These are phyloP conservation scores for Lithophane socia DNA, from an alignment of 2,888 invertebrate genomes.

Conservation along the genomic window DNA sequence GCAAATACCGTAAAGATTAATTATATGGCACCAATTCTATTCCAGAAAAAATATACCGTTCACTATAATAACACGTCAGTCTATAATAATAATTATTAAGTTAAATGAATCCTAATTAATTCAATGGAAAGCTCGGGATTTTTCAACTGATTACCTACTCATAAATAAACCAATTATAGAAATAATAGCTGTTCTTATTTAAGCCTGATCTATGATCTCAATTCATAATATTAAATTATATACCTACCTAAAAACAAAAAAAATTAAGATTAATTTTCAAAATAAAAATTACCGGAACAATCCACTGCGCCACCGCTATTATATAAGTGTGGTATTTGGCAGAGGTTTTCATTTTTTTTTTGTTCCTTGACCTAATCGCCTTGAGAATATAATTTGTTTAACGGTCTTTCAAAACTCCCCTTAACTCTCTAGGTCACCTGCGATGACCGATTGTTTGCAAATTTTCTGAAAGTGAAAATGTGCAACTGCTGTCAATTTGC, in stretches of 20 bases:
- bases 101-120: conserved; percentile 21
- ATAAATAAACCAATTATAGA: conserved; percentile 1
- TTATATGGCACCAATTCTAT: conserved; percentile 4
- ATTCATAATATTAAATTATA: not conserved
- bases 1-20: conserved; percentile 30
- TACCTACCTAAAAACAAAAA: too few relatives aligned
- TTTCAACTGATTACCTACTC: conserved; percentile 18
- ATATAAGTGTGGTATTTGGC: conserved; percentile 20
- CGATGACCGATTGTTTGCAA: conserved; percentile 15
- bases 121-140: conserved; percentile 17
- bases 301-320: not conserved
- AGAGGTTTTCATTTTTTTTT: conserved; percentile 8
- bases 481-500: conserved; percentile 7
- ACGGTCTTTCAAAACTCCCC: conserved; percentile 13
- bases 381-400: conserved; percentile 20
- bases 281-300: not conserved
- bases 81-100: not conserved
- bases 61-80: not conserved
- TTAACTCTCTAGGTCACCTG: conserved; percentile 33
- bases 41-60: conserved; percentile 34
- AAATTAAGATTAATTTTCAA: not conserved
- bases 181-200: conserved; percentile 11
- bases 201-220: not conserved
- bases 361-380: conserved; percentile 28
- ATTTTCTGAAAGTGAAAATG: conserved; percentile 43